Conservation (phyloP, 2,888 invertebrate genomes). For the Agrotis segetum region DNA sequence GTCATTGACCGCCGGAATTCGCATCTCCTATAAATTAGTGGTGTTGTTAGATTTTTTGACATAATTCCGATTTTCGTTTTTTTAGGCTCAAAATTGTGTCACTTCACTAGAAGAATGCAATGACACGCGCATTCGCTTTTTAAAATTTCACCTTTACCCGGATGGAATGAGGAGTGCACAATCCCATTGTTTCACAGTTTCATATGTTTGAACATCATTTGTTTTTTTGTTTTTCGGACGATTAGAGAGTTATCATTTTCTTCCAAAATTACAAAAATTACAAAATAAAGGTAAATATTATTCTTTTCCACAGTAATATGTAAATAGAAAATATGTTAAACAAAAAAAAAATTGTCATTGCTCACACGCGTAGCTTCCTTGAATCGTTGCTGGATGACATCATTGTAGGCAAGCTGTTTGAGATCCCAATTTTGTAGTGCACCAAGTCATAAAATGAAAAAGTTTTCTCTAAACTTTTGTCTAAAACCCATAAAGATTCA, state of each 20-base stretch:
- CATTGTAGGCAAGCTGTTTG: constrained; percentile 80
- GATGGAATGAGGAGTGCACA: constrained; percentile 91
- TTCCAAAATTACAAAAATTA: constrained; percentile 91
- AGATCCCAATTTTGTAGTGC: constrained; percentile 72
- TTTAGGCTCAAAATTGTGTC: constrained; percentile 84
- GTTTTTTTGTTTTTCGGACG: constrained; percentile 91
- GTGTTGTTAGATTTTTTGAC: constrained; percentile 80
- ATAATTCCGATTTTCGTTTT: constrained; percentile 84
- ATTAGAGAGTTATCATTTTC: constrained; percentile 89
- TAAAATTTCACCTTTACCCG: constrained; percentile 87
- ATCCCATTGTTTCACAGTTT: constrained; percentile 90
- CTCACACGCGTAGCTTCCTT: constrained; percentile 85
- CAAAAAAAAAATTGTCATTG: constrained; percentile 69
- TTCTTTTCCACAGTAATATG: constrained; percentile 61
- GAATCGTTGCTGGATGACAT: constrained; percentile 86
- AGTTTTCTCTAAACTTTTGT: constrained; percentile 66
- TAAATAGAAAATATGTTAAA: constrained; percentile 50
- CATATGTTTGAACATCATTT: constrained; percentile 91
- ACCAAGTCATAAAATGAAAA: constrained; percentile 64
- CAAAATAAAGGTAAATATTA: constrained; percentile 90
- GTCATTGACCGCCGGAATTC: constrained; percentile 91
- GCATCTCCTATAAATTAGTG: constrained; percentile 86
- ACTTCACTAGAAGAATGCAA: constrained; percentile 87
- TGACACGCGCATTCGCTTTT: constrained; percentile 89
- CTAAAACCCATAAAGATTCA: constrained; percentile 60